These are phyloP conservation scores for Hoplostethus mediterraneus DNA, from an alignment of 2,797 vertebrate genomes.

Conservation along the genomic window DNA sequence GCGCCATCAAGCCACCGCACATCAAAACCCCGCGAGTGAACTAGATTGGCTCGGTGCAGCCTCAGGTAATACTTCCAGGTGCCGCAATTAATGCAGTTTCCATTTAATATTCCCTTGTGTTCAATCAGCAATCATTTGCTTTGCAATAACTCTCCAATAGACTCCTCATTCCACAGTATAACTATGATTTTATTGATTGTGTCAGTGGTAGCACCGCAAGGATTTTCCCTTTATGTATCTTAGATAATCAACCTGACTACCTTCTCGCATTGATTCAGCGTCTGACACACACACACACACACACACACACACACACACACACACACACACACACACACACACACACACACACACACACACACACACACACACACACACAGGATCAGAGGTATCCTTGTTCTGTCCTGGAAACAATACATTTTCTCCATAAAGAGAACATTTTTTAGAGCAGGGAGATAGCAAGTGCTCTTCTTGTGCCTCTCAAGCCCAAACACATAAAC, in stretches of 20 bases:
- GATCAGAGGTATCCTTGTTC: slow-evolving; percentile 25
- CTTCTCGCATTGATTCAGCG: neutral
- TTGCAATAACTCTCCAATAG: slow-evolving; percentile 21
- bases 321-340: neutral
- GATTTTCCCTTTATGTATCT: slow-evolving; percentile 6
- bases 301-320: neutral
- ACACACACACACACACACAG: neutral
- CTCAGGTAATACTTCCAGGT: slow-evolving; percentile 14
- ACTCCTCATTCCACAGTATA: slow-evolving; percentile 2
- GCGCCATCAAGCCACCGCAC: slow-evolving; percentile 46
- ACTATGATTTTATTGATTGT: slow-evolving; percentile 31
- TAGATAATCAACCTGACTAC: neutral
- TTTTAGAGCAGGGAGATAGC: slow-evolving; percentile 12
- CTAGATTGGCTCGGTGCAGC: slow-evolving; percentile 22
- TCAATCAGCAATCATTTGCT: slow-evolving; percentile 35
- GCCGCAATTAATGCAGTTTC: slow-evolving; percentile 25
- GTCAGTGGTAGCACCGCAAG: slow-evolving; percentile 3
- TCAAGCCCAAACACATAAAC: neutral
- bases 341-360: slow-evolving; percentile 1
- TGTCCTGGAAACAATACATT: slow-evolving; percentile 17
- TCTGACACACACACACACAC: neutral
- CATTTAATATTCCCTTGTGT: slow-evolving; percentile 23
- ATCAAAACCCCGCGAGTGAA: slow-evolving; percentile 37
- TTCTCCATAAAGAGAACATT: slow-evolving; percentile 9
- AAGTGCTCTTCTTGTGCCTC: neutral